These are phyloP conservation scores for Tricholauxania praeusta DNA, from an alignment of 2,888 invertebrate species.

Conservation along the genomic window DNA sequence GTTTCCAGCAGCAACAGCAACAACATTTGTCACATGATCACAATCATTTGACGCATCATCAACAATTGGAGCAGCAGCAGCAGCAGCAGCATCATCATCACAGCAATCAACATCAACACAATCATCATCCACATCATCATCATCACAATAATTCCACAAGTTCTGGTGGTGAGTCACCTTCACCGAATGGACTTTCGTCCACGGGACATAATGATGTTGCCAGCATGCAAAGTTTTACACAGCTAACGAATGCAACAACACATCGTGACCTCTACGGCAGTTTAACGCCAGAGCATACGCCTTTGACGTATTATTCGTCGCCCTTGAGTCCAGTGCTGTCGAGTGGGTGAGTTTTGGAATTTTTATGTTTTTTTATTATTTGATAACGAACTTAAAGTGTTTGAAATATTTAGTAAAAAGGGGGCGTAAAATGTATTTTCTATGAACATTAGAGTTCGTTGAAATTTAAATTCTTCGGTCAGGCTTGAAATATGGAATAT, in stretches of 20 bases:
- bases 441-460: too few species aligned
- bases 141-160: slow-evolving; percentile 62
- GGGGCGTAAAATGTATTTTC: too few species aligned
- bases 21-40: slow-evolving; percentile 36
- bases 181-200: slow-evolving; percentile 56
- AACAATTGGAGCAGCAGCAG: slow-evolving; percentile 43
- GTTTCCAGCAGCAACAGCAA: slow-evolving; percentile 50
- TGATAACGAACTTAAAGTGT: not conserved
- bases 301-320: slow-evolving; percentile 56
- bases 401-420: too few species aligned
- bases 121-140: slow-evolving; percentile 46
- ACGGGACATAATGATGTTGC: slow-evolving; percentile 54
- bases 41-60: slow-evolving; percentile 49
- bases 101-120: slow-evolving; percentile 45
- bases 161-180: slow-evolving; percentile 64
- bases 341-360: slow-evolving; percentile 57
- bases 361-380: not conserved
- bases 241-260: slow-evolving; percentile 61
- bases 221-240: slow-evolving; percentile 64
- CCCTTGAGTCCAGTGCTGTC: slow-evolving; percentile 61
- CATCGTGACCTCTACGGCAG: slow-evolving; percentile 62
- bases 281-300: slow-evolving; percentile 60
- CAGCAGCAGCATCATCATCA: slow-evolving; percentile 47
- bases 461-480: too few species aligned
- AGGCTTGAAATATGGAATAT: too few species aligned